Evolutionary conservation across 2,113 vertebrate genomes (phyloP), one percentile per base, ranked within the genome.

Genomic region (Amblyornis subalaris): DNA sequence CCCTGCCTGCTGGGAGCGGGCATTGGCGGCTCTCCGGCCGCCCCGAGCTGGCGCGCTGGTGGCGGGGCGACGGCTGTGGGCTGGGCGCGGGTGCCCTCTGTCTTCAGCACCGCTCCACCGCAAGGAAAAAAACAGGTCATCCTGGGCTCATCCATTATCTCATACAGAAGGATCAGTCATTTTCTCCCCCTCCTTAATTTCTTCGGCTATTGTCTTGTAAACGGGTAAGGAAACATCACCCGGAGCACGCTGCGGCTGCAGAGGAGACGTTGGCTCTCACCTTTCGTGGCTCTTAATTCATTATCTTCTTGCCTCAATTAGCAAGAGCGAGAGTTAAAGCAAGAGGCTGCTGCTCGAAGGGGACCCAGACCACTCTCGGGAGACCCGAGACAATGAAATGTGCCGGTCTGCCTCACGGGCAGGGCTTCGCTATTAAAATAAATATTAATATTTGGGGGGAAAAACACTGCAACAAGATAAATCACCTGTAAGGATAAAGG

Each of bases 81-180:
- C 96, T 98, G 98, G 98, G 97, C 97, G 96, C 98, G 98, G 98
- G 98, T 98, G 98, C 98, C 98, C 98, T 98, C 98, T 98, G 98
- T 98, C 98, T 99, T 98, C 98, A 97, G 97, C 96, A 98, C 95
- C 95, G 96, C 97, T 98, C 98, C 97, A 98, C 96, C 98, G 98
- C 98, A 98, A 98, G 97, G 95, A 97, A 97, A 97, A 97, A 98
- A 99, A 93, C 98, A 98, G 98, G 99, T 99, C 99, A 99, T 96
- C 95, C 94, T 96, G 97, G 97, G 95, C 98, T 98, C 96, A 89
- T 97, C 97, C 96, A 95, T 97, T 97, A 97, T 96, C 96, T 98
- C 96, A 96, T 29, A 82, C 60, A 61, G 78, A 95, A 97, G 93
- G 97, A 95, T 88, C 87, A 94, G 95, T 91, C 88, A 55, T 96